Base-by-base conservation (phyloP, 2,797 vertebrate species). In the Sebastes diaconus region DNA sequence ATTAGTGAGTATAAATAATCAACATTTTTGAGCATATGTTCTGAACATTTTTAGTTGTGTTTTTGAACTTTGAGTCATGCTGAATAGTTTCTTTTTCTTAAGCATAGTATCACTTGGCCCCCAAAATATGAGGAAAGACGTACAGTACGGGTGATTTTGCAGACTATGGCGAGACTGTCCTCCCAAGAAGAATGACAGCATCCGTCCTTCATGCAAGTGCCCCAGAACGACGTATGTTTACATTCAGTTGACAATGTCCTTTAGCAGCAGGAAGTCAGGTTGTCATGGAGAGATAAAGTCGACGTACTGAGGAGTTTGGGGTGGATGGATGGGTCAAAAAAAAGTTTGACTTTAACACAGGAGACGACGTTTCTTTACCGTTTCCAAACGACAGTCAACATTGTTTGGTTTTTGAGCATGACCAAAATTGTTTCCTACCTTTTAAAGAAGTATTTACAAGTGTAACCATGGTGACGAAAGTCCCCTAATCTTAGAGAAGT, bases 11-110 rank as follows among this genome's bases (percentile, higher is more conserved):
- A 36, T 36, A 36, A 36, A 36, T 36, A 36, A 0, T 34, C 10
- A 1, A 34, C 0, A 34, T 0, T 11, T 36, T 12, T 36, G 34
- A 36, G 0, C 34, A 12, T 36, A 36, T 36, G 11, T 36, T 36
- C 34, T 36, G 11, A 36, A 36, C 34, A 36, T 36, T 36, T 36
- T 36, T 12, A 36, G 34, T 36, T 36, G 34, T 12, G 34, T 36
- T 36, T 36, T 36, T 36, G 34, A 36, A 36, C 34, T 36, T 36
- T 36, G 11, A 36, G 34, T 36, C 11, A 36, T 36, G 0, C 34
- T 36, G 34, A 36, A 36, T 36, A 36, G 34, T 36, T 36, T 12
- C 0, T 36, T 12, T 36, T 36, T 36, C 34, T 36, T 36, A 36
- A 36, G 34, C 34, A 36, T 36, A 36, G 4, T 36, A 36, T 0